phyloP scores from a whole-genome alignment of 2,113 vertebrate genomes.

The Amia ocellicauda region DNA sequence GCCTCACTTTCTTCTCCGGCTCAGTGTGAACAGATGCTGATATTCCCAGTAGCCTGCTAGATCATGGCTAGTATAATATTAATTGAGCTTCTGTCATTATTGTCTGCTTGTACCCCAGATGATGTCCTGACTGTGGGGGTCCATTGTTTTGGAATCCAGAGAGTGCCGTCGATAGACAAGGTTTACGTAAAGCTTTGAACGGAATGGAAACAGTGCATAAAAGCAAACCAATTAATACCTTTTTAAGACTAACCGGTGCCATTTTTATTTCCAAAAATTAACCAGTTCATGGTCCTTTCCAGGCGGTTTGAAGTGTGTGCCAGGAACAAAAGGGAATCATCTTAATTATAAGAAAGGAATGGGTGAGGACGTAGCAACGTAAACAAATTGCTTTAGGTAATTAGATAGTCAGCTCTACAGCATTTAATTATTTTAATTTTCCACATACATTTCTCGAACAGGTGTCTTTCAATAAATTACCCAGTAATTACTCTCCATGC shows the following conservation, averaged over 20 bases:
- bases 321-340: no score
- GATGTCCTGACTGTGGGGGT: conserved; percentile 33
- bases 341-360: no score
- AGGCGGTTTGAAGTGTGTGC: no score
- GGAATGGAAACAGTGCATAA: conserved; percentile 36
- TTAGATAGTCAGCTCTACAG: neutral
- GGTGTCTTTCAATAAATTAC: neutral
- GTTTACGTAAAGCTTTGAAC: neutral
- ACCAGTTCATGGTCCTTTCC: no score
- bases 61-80: conserved; percentile 52
- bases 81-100: conserved; percentile 58
- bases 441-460: neutral
- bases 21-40: conserved; percentile 49
- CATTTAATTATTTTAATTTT: neutral
- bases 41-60: conserved; percentile 44
- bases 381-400: no score
- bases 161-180: conserved; percentile 25
- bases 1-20: conserved; percentile 25
- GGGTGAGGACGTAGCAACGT: no score
- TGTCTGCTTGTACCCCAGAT: conserved; percentile 37
- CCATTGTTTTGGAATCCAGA: conserved; percentile 38
- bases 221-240: conserved; percentile 42
- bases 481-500: neutral
- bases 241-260: no score
- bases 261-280: no score